These are phyloP conservation scores for Labia minor DNA, from an alignment of 2,888 invertebrate genomes.

Conservation along the genomic window DNA sequence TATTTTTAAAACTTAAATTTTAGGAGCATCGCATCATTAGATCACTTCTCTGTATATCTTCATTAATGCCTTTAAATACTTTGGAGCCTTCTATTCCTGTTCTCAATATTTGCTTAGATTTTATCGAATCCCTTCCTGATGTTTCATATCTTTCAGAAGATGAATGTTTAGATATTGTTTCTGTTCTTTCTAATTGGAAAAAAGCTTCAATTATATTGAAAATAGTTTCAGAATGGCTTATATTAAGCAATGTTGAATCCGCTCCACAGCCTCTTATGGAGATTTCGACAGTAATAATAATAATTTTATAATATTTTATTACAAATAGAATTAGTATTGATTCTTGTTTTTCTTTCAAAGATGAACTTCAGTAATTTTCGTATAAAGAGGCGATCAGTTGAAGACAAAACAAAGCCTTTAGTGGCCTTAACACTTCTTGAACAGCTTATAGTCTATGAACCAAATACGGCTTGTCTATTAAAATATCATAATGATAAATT, in stretches of 20 bases:
- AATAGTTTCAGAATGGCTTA: background rate
- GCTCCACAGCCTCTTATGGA: background rate
- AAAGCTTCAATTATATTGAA: background rate
- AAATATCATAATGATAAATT: background rate
- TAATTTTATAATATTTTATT: background rate
- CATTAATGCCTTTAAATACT: background rate
- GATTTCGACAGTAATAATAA: background rate
- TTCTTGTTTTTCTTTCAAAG: too few relatives aligned
- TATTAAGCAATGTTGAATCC: background rate
- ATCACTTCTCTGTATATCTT: background rate
- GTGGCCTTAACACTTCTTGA: background rate
- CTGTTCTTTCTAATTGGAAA: background rate
- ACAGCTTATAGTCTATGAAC: background rate
- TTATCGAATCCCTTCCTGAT: background rate
- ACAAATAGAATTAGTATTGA: too few relatives aligned
- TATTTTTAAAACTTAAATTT: background rate
- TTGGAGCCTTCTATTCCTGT: background rate
- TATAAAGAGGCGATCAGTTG: background rate
- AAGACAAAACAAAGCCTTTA: background rate
- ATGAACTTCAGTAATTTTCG: background rate
- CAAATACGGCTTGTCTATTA: background rate
- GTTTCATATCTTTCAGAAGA: background rate
- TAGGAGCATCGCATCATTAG: background rate
- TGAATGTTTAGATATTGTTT: background rate
- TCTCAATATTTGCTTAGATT: background rate